Conservation (phyloP, 2,113 vertebrate genomes). For the Calypte anna region DNA sequence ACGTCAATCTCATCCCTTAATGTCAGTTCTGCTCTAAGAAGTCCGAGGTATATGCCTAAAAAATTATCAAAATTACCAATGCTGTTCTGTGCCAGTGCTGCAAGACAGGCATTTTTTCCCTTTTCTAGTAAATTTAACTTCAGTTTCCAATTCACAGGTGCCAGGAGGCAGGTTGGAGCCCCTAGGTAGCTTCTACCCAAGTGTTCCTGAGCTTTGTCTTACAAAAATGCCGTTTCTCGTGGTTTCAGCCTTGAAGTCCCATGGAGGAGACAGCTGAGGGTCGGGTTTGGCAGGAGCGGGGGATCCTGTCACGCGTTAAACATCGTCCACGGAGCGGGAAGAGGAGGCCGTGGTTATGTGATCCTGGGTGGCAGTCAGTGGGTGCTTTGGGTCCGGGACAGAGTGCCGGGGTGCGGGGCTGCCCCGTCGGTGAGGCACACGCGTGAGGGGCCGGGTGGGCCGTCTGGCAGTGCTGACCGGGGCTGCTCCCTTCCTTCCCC, state of each 20-base stretch:
- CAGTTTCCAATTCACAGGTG: not conserved
- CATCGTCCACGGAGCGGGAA: rapidly evolving
- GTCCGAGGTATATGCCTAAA: too few relatives aligned
- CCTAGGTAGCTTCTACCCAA: not conserved
- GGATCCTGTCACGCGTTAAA: too few relatives aligned
- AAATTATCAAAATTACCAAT: too few relatives aligned
- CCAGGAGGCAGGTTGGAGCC: not conserved
- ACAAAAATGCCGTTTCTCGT: rapidly evolving
- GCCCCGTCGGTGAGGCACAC: not conserved
- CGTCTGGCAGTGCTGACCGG: not conserved
- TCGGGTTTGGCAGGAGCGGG: rapidly evolving
- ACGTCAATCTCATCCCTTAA: not conserved
- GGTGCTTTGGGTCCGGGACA: rapidly evolving
- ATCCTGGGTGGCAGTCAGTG: rapidly evolving
- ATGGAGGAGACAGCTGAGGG: not conserved
- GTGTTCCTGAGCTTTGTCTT: not conserved
- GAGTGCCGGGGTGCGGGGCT: not conserved
- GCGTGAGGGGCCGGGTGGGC: not conserved
- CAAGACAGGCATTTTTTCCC: not conserved
- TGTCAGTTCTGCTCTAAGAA: not conserved
- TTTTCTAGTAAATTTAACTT: rapidly evolving
- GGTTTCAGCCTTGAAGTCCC: not conserved
- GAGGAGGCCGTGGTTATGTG: not conserved
- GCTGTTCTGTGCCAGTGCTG: not conserved
- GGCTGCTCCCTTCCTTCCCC: not conserved